Base-by-base conservation (phyloP, 2,888 invertebrate genomes). In the Noctua comes region DNA sequence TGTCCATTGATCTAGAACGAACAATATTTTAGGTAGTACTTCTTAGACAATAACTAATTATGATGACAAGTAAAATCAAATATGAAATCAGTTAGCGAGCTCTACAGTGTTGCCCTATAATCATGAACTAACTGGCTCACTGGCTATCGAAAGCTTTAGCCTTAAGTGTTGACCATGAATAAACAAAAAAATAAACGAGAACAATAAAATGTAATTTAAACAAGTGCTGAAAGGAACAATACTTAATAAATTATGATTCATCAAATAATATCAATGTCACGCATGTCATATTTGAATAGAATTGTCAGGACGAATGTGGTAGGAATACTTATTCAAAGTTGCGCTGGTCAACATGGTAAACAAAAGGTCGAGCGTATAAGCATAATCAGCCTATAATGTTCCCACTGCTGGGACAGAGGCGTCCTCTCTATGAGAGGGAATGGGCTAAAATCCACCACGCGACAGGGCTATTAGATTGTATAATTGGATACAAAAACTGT, bases 281-380 rank as follows among this genome's bases (percentile, higher is more conserved):
- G 86, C 76, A 36, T 79, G 77, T 78, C 68, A 18, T 72, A 89
- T 89, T 89, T 85, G 88, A 88, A 89, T 89, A 89, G 81, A 89
- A 88, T 89, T 76, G 84, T 77, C 54, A 86, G 65, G 64, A 31
- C 21, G 43, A 51, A 31, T 77, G 75, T 40, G 76, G 43, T 65
- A 64, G 46, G 76, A 86, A 86, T 84, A 80, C 73, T 86, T 82
- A 89, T 73, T 46, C 13, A 59, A 40, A 40, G 62, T 73, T 73
- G 16, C 4, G 36, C 7, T 51, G 73, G 48, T 79, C 72, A 59
- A 84, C 69, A 64, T 73, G 48, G 13, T 64, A 59, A 73, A 81
- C 80, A 82, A 88, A 80, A 68, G 75, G 36, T 51, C 27, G 62
- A 64, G 24, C 59, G 18, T 36, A 74, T 72, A 73, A 54, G 24